A percentile compares a stretch with the other conserved stretches of the same genome.
These are phyloP conservation scores for Chromobotia macracanthus DNA, from an alignment of 2,797 vertebrate genomes.

Conservation along the genomic window DNA sequence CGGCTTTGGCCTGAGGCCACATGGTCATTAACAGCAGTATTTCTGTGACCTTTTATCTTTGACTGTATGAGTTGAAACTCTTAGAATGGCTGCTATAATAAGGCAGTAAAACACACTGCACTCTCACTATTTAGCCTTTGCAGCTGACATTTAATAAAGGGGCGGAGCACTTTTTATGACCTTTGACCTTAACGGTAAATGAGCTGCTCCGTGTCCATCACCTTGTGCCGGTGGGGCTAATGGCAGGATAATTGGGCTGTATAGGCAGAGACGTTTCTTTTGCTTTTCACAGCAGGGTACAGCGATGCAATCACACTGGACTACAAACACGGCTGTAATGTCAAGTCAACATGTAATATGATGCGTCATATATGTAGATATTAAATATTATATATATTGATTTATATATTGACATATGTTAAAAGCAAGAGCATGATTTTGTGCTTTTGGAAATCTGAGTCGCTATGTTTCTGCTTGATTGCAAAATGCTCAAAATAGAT, in stretches of 20 bases:
- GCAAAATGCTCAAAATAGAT: too few species aligned
- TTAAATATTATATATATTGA: too few species aligned
- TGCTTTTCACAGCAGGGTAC: not conserved
- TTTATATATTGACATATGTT: too few species aligned
- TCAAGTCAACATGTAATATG: not conserved
- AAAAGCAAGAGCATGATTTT: too few species aligned
- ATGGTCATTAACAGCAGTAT: conserved; percentile 16
- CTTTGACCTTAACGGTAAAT: conserved; percentile 12
- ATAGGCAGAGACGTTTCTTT: not conserved
- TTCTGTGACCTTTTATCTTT: conserved; percentile 33
- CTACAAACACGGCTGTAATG: conserved; percentile 1
- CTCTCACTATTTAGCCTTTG: conserved; percentile 6
- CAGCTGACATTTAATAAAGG: conserved; percentile 10
- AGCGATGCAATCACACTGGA: not conserved
- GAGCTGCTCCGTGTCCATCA: conserved; percentile 5
- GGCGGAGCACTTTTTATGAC: conserved; percentile 5
- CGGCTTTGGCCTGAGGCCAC: conserved; percentile 16
- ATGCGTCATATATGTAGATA: not conserved
- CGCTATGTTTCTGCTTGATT: too few species aligned
- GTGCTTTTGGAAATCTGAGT: too few species aligned
- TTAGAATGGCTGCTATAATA: not conserved
- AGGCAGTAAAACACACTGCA: not conserved
- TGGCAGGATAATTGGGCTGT: conserved; percentile 7
- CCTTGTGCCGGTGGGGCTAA: not conserved
- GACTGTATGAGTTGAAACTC: conserved; percentile 12